Evolutionary conservation across 1,140 invertebrate genomes (phyloP).

Genomic region (Drosophila ficusphila): DNA sequence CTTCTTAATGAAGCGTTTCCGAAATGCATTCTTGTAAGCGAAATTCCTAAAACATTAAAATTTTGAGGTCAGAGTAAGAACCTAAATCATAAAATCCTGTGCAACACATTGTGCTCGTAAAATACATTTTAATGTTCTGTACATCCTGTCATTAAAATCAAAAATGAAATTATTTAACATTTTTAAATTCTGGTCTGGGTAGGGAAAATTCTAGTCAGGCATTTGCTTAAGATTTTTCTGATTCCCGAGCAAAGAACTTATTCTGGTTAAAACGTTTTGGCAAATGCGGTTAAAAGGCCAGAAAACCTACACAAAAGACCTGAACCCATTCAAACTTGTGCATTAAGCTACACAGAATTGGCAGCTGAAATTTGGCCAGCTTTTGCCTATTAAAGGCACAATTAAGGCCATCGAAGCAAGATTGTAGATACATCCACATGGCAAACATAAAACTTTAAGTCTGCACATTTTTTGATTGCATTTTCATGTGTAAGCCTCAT

Average conservation of each 20-base stretch:
- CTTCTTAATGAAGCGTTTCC: too few species aligned
- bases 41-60: too few species aligned
- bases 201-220: background rate
- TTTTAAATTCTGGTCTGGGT: too few species aligned
- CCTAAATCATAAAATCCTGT: too few species aligned
- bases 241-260: background rate
- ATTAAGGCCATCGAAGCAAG: conserved; percentile 10
- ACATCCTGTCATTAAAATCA: too few species aligned
- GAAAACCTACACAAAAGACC: background rate
- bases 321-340: background rate
- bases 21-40: too few species aligned
- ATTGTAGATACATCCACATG: background rate
- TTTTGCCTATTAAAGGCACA: background rate
- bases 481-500: conserved; percentile 42
- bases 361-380: background rate
- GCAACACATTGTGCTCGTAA: too few species aligned
- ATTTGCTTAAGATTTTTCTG: background rate
- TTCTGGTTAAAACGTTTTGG: background rate
- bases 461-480: conserved; percentile 34
- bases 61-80: too few species aligned
- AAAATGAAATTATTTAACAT: too few species aligned
- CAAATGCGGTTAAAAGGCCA: background rate
- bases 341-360: background rate
- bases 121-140: too few species aligned
- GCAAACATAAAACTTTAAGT: conserved; percentile 16